phyloP scores from a whole-genome alignment of 2,797 vertebrate genomes.

The Ispidina lecontei region DNA sequence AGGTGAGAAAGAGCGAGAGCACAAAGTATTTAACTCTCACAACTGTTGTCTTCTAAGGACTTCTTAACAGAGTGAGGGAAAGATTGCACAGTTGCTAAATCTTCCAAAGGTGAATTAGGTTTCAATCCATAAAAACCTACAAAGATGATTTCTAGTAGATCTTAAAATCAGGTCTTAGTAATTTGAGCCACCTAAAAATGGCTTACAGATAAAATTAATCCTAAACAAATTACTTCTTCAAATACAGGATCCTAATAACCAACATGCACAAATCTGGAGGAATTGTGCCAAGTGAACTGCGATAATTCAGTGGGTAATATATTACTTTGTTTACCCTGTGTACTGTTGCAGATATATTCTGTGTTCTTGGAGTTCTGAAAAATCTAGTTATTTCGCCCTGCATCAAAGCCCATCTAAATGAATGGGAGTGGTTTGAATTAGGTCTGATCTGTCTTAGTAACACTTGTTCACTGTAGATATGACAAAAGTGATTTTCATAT shows the following conservation, averaged over 20 bases:
- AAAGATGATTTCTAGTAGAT: not conserved
- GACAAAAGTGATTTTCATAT: slow-evolving; percentile 20
- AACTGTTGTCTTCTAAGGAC: not conserved
- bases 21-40: not conserved
- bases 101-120: not conserved
- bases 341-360: not conserved
- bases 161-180: not conserved
- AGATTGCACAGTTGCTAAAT: not conserved
- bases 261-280: not conserved
- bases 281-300: not conserved
- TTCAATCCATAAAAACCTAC: not conserved
- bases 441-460: not conserved
- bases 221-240: not conserved
- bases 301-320: not conserved
- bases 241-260: not conserved
- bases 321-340: not conserved
- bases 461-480: not conserved
- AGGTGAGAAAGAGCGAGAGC: not conserved
- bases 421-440: not conserved
- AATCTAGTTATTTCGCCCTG: not conserved
- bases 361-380: not conserved
- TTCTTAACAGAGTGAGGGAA: not conserved
- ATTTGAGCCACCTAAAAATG: not conserved
- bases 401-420: not conserved
- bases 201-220: not conserved